phyloP scores from a whole-genome alignment of 2,797 vertebrate genomes.

The Spea hammondii region DNA sequence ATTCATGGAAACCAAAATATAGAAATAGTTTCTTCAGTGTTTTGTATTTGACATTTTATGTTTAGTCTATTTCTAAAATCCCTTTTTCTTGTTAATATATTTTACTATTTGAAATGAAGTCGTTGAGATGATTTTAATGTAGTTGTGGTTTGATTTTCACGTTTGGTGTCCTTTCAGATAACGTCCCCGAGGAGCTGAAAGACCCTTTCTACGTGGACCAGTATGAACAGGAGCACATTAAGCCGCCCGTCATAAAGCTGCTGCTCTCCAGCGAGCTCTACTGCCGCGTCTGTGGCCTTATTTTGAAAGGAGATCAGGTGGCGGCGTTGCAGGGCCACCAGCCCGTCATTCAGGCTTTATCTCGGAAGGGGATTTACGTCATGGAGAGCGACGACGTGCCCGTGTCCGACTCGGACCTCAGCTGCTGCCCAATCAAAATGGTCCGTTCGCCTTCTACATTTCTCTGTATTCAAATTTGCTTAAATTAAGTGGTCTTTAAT shows the following conservation, averaged over 20 bases:
- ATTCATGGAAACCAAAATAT: no score
- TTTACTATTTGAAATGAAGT: no score
- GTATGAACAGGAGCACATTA: slow-evolving; percentile 97
- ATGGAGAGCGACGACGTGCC: slow-evolving; percentile 91
- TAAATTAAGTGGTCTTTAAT: no score
- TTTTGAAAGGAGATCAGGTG: slow-evolving; percentile 93
- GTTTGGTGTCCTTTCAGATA: slow-evolving; percentile 70
- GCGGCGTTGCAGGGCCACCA: slow-evolving; percentile 88
- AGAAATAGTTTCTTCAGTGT: no score
- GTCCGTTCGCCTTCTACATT: slow-evolving; percentile 67
- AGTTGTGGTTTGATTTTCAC: not conserved
- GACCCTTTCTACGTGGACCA: slow-evolving; percentile 97
- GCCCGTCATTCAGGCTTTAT: slow-evolving; percentile 89
- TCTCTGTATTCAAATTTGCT: no score
- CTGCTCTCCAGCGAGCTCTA: slow-evolving; percentile 93
- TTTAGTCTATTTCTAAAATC: no score
- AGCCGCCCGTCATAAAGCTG: slow-evolving; percentile 88
- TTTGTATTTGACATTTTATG: no score
- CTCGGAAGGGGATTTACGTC: slow-evolving; percentile 95
- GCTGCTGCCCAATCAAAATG: slow-evolving; percentile 90
- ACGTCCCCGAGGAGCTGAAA: slow-evolving; percentile 91
- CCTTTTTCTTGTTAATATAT: no score
- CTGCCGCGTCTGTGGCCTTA: slow-evolving; percentile 92
- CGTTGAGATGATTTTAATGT: no score
- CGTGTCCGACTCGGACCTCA: slow-evolving; percentile 85